Evolutionary conservation across 2,113 vertebrate genomes (phyloP).

Genomic region (Nannobrachium achirus): DNA sequence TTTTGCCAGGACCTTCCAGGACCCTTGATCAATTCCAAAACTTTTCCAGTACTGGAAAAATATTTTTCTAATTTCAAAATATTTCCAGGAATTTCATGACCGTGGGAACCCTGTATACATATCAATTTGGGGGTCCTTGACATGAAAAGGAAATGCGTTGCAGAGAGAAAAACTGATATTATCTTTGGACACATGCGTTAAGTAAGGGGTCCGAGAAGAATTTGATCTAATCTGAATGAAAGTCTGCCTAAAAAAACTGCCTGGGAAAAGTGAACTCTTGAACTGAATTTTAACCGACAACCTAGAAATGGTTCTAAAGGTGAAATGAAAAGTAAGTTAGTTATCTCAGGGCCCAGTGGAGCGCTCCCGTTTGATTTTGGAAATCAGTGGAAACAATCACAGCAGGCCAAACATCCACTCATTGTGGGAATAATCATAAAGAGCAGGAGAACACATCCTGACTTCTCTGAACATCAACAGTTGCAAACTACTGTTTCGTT

Average conservation of each 20-base stretch:
- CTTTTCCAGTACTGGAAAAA: too few relatives aligned
- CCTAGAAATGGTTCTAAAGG: slow-evolving; percentile 13
- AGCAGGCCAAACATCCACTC: neutral
- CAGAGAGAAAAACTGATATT: slow-evolving; percentile 23
- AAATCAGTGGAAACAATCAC: slow-evolving; percentile 16
- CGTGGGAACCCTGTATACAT: too few relatives aligned
- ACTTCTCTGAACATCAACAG: too few relatives aligned
- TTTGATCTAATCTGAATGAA: slow-evolving; percentile 11
- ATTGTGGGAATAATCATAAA: slow-evolving; percentile 5
- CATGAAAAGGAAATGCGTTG: too few relatives aligned
- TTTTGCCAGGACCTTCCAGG: too few relatives aligned
- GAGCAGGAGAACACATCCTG: neutral
- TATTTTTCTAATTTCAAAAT: too few relatives aligned
- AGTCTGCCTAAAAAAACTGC: slow-evolving; percentile 46
- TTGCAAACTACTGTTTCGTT: too few relatives aligned
- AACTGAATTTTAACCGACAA: neutral
- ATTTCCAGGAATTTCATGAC: too few relatives aligned
- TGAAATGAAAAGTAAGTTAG: neutral
- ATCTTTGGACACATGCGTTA: slow-evolving; percentile 20
- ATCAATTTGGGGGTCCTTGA: too few relatives aligned
- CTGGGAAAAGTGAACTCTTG: neutral
- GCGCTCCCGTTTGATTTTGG: slow-evolving; percentile 13
- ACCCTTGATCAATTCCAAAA: too few relatives aligned
- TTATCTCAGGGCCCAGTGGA: slow-evolving; percentile 7
- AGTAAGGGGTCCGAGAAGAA: slow-evolving; percentile 11